Base-by-base conservation (phyloP, 2,113 vertebrate genomes). In the Cheirogaleus medius region DNA sequence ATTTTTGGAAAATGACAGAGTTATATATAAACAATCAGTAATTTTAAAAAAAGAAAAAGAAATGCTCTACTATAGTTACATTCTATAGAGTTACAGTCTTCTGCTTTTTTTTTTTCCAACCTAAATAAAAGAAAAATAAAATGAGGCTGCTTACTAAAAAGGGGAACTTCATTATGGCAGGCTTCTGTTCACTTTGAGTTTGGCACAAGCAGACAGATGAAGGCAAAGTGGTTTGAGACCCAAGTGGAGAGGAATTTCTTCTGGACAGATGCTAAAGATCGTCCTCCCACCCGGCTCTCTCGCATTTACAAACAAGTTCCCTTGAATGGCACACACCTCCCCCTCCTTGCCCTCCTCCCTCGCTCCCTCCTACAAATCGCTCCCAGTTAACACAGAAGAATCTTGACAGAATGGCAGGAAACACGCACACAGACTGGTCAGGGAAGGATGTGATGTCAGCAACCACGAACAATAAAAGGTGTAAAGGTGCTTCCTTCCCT, bases 401-500 rank as follows among this genome's bases (percentile, higher is more conserved):
- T 98, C 98, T 99, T 98, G 98, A 99, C 98, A 99, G 99, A 99
- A 99, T 99, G 99, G 98, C 99, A 99, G 99, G 99, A 99, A 99
- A 99, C 99, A 99, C 98, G 99, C 99, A 99, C 99, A 99, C 98
- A 98, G 98, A 98, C 98, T 92, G 98, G 98, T 98, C 98, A 98
- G 98, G 99, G 99, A 99, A 99, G 99, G 99, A 99, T 98, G 97
- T 99, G 99, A 99, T 99, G 99, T 99, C 99, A 99, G 99, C 98
- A 99, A 99, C 99, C 99, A 98, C 98, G 98, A 99, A 99, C 99
- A 99, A 99, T 99, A 99, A 99, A 99, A 99, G 99, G 99, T 99
- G 99, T 99, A 99, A 99, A 99, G 99, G 99, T 99, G 99, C 99
- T 99, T 99, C 99, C 99, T 99, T 99, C 99, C 99, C 99, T 99